Evolutionary conservation across 2,888 invertebrate species (phyloP), one percentile per base, ranked within the genome.

Genomic region (Leptopilina syphax): DNA sequence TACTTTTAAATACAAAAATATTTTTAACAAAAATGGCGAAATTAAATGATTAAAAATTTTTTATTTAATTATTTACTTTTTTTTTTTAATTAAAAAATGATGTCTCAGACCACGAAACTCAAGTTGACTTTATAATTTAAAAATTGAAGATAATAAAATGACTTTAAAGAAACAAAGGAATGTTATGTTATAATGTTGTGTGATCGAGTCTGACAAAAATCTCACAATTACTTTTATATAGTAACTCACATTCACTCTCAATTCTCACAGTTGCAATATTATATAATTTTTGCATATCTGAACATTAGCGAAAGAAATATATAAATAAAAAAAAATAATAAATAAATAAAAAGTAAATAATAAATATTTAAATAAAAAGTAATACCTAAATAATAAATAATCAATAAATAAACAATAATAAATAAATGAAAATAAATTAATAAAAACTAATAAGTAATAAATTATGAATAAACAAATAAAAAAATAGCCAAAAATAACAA

Each of bases 151-250:
- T 24, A 27, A 54, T 27, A 27, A 27, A 70, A 73, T 57, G 8
- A 73, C 34, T n/a, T 57, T n/a, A 34, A 34, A 34, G 57, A 18
- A 57, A 73, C 57, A 73, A 73, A 34, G 57, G 57, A 57, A 57
- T 18, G 7, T 57, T 34, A 12, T 34, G 34, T 34, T 34, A 34
- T 34, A 34, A 73, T 50, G 27, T 47, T 70, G 5, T 54, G 50
- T 70, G 70, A 70, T 50, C 24, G 50, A 54, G 50, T 70, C 27
- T 70, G 9, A 27, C 44, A 54, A 50, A 70, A 70, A 70, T 54
- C 70, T 50, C 70, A 70, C 70, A 47, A 70, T 54, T 70, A 27
- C 24, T 24, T 70, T 63, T 24, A 50, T 63, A 9, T 24, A 63
- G 34, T 63, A 63, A 63, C 63, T 24, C 63, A 63, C 63, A 63